Percentiles rank a stretch among this genome's conserved stretches.
phyloP scores from a whole-genome alignment of 1,140 invertebrate genomes.

The Pollicipes pollicipes region DNA sequence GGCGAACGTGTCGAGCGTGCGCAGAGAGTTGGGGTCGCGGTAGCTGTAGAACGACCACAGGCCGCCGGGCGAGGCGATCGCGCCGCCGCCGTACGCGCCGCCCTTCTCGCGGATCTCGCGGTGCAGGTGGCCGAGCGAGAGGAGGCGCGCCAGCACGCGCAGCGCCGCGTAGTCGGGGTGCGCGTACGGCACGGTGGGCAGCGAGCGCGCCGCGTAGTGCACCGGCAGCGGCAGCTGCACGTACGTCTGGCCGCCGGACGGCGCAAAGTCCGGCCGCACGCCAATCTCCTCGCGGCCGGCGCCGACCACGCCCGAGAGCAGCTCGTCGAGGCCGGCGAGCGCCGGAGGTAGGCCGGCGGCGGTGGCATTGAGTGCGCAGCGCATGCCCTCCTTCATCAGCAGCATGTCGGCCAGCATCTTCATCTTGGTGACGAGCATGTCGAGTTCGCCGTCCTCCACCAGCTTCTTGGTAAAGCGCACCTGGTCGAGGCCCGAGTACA shows the following conservation, averaged over 20 bases:
- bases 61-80: slow-evolving; percentile 48
- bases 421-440: slow-evolving; percentile 42
- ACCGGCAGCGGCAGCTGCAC: slow-evolving; percentile 55
- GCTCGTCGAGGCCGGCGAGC: slow-evolving; percentile 30
- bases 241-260: too few species aligned
- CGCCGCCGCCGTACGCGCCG: too few species aligned
- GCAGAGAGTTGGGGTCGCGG: slow-evolving; percentile 58
- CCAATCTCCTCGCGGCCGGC: too few species aligned
- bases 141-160: slow-evolving; percentile 48
- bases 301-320: slow-evolving; percentile 13
- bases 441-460: slow-evolving; percentile 43
- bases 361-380: slow-evolving; percentile 28
- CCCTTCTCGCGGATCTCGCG: slow-evolving; percentile 56
- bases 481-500: slow-evolving; percentile 53
- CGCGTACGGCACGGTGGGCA: slow-evolving; percentile 54
- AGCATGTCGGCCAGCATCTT: slow-evolving; percentile 27
- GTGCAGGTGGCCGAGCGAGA: slow-evolving; percentile 58
- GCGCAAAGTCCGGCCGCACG: too few species aligned
- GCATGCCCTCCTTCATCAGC: slow-evolving; percentile 21
- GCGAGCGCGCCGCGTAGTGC: slow-evolving; percentile 62
- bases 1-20: slow-evolving; percentile 64
- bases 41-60: slow-evolving; percentile 64
- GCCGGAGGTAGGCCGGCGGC: too few species aligned
- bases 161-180: slow-evolving; percentile 59
- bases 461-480: slow-evolving; percentile 58